phyloP scores from a whole-genome alignment of 2,797 vertebrate species.

The Muraenolepis orangiensis region DNA sequence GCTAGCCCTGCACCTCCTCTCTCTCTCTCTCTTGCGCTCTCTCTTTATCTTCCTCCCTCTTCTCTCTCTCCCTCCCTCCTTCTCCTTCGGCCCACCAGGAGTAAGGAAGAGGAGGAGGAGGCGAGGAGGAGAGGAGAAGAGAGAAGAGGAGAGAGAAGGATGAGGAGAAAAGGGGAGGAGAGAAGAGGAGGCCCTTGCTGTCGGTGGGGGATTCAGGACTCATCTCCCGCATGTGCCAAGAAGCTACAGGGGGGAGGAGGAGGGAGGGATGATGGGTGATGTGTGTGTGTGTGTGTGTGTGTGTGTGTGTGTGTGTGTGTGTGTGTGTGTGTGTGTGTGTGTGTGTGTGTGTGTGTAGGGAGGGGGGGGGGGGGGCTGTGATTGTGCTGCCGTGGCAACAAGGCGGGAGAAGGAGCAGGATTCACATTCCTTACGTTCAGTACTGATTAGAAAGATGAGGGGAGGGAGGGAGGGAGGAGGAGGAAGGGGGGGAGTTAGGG shows the following conservation, averaged over 20 bases:
- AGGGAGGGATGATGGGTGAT: slow-evolving; percentile 10
- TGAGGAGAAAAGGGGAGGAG: slow-evolving; percentile 42
- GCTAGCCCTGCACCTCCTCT: slow-evolving; percentile 63
- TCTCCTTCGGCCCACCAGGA: slow-evolving; percentile 62
- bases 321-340: background rate
- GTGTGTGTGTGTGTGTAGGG: slow-evolving; percentile 26
- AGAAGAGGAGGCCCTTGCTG: slow-evolving; percentile 60
- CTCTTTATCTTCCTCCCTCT: slow-evolving; percentile 72
- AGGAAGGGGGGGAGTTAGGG: no score
- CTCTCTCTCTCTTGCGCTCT: slow-evolving; percentile 55
- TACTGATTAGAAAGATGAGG: slow-evolving; percentile 36
- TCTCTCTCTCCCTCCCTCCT: slow-evolving; percentile 71
- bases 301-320: no score
- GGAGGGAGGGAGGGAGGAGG: no score
- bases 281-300: no score
- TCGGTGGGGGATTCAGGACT: slow-evolving; percentile 63
- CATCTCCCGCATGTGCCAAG: slow-evolving; percentile 69
- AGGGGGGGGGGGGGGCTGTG: slow-evolving; percentile 12
- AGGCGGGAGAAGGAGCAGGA: slow-evolving; percentile 13
- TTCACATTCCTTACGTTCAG: slow-evolving; percentile 60
- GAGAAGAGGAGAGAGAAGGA: slow-evolving; percentile 60
- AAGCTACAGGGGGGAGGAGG: slow-evolving; percentile 54
- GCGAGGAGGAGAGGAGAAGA: slow-evolving; percentile 37
- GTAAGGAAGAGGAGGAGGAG: slow-evolving; percentile 44
- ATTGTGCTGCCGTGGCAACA: slow-evolving; percentile 7